Evolutionary conservation across 2,797 vertebrate genomes (phyloP), one percentile per base, ranked within the genome.

Genomic region (Lophotriccus pileatus): DNA sequence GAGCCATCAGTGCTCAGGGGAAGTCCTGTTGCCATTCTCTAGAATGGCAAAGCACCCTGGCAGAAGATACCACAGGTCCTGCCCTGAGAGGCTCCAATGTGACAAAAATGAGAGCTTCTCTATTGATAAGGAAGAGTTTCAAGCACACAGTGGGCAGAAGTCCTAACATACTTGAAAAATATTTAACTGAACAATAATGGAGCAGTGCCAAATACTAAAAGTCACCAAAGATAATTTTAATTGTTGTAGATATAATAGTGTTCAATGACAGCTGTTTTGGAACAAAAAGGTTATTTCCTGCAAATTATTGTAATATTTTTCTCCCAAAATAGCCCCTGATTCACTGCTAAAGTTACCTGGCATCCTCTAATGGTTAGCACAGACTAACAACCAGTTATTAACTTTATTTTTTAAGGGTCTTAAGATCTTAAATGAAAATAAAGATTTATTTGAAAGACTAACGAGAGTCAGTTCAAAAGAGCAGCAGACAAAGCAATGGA

Each of bases 111-210:
- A 96, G 95, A 62, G 95, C 94, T 97, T 85, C 89, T 96, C 70
- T 85, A 96, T 83, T 95, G 97, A 97, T 97, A 97, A 97, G 58
- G 95, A 94, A 94, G 87, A 93, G 94, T 83, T 89, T 67, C 90
- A 87, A 95, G 95, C 88, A 97, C 97, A 96, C 89, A 96, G 96
- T 97, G 97, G 98, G 97, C 98, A 98, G 96, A 98, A 98, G 96
- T 98, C 97, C 97, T 97, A 98, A 95, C 95, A 84, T 94, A 97
- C 97, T 98, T 98, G 97, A 98, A 98, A 98, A 98, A 97, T 98
- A 97, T 98, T 98, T 98, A 98, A 98, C 96, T 96, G 97, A 98
- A 98, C 98, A 98, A 98, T 98, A 96, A 98, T 98, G 98, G 98
- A 98, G 83, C 89, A 7, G 49, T 94, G 98, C 98, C 98, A 98